A percentile compares a stretch with the other conserved stretches of the same genome.
phyloP scores from a whole-genome alignment of 2,888 invertebrate species.

The Epirrita christyi region DNA sequence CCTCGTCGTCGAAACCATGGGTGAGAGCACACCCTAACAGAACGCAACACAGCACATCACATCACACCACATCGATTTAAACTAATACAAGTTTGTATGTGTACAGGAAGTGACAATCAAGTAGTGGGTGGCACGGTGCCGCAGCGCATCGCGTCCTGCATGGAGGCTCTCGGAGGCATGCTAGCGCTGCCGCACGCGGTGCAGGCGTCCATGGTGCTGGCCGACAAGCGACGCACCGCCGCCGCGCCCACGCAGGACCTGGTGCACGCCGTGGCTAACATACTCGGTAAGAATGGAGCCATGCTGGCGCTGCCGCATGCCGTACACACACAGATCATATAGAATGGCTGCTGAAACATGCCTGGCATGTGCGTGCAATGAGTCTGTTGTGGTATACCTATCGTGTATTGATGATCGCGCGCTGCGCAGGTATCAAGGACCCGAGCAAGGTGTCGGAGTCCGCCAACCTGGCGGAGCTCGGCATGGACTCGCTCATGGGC shows the following conservation, averaged over 20 bases:
- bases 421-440: conserved; percentile 91
- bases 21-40: background rate
- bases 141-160: conserved; percentile 97
- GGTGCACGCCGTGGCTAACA: conserved; percentile 93
- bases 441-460: conserved; percentile 89
- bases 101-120: conserved; percentile 89
- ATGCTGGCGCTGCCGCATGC: too few species aligned
- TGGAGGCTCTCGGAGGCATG: conserved; percentile 94
- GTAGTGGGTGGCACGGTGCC: conserved; percentile 98
- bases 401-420: too few species aligned
- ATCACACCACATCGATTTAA: background rate
- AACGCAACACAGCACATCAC: too few species aligned
- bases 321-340: too few species aligned
- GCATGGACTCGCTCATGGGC: conserved; percentile 99
- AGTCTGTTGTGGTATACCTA: too few species aligned
- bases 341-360: too few species aligned
- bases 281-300: conserved; percentile 91
- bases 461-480: conserved; percentile 95
- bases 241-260: conserved; percentile 84
- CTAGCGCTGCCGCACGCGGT: conserved; percentile 95
- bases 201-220: conserved; percentile 93
- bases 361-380: too few species aligned
- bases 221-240: conserved; percentile 90
- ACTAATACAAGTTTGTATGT: conserved; percentile 50
- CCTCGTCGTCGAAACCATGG: conserved; percentile 94